Conservation (phyloP, 2,113 vertebrate species). For the Ornithorhynchus anatinus region DNA sequence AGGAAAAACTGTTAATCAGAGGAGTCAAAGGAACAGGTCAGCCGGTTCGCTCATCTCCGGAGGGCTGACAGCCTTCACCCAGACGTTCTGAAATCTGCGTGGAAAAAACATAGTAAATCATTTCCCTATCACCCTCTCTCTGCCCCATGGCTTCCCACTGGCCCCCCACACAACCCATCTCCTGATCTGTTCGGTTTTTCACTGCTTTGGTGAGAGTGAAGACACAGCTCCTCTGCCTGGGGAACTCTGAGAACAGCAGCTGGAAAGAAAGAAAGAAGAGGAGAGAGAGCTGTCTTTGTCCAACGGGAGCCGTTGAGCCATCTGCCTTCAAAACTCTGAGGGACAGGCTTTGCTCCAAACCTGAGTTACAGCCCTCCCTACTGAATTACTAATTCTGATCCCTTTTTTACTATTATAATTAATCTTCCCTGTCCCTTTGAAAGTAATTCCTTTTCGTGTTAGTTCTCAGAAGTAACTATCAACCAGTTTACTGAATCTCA, state of each 20-base stretch:
- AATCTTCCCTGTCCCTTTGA: conserved; percentile 27
- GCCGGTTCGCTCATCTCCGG: background rate
- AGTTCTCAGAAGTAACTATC: conserved; percentile 20
- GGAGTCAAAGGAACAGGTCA: too few relatives aligned
- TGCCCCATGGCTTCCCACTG: background rate
- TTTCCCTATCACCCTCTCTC: background rate
- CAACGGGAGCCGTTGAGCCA: background rate
- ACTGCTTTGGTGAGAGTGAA: background rate
- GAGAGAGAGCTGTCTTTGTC: background rate
- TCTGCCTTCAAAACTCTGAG: background rate
- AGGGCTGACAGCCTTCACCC: background rate
- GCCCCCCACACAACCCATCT: too few relatives aligned
- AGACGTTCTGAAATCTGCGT: background rate
- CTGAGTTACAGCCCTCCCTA: background rate
- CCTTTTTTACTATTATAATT: background rate
- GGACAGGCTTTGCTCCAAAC: accelerated
- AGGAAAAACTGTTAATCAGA: too few relatives aligned
- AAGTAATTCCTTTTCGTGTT: conserved; percentile 20
- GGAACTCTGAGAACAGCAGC: conserved; percentile 1
- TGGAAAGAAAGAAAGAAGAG: background rate
- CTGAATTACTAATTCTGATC: background rate
- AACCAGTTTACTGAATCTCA: too few relatives aligned
- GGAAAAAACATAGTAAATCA: too few relatives aligned
- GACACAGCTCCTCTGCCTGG: conserved; percentile 19
- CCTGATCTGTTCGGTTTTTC: background rate